phyloP scores from a whole-genome alignment of 1,140 invertebrate genomes.

The Oreohelix idahoensis region DNA sequence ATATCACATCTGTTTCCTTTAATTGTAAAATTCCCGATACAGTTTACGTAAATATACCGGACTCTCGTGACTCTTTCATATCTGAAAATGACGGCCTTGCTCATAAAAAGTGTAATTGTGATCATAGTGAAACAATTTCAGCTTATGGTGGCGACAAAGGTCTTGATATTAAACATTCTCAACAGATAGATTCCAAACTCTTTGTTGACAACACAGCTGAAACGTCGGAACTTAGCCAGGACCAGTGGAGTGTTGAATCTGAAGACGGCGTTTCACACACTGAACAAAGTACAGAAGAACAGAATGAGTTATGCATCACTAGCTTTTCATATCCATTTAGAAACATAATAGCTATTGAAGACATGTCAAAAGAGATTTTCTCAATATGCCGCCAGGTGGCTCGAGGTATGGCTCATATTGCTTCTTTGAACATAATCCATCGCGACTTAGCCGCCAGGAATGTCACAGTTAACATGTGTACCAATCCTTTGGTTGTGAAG shows the following conservation, averaged over 20 bases:
- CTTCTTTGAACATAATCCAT: background rate
- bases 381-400: conserved; percentile 3
- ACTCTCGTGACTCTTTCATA: background rate
- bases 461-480: background rate
- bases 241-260: background rate
- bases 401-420: conserved; percentile 2
- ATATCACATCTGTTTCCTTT: background rate
- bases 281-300: background rate
- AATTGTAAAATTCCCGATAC: background rate
- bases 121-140: background rate
- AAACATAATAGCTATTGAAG: background rate
- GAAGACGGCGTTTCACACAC: background rate
- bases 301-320: background rate
- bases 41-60: background rate
- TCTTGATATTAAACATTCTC: background rate
- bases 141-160: background rate
- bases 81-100: background rate
- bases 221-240: background rate
- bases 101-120: too few species aligned
- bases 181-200: background rate
- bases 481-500: background rate
- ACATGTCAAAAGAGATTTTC: background rate
- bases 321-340: background rate
- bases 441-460: background rate
- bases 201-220: background rate